Evolutionary conservation across 2,113 vertebrate species (phyloP).

Genomic region (Cynocephalus volans): DNA sequence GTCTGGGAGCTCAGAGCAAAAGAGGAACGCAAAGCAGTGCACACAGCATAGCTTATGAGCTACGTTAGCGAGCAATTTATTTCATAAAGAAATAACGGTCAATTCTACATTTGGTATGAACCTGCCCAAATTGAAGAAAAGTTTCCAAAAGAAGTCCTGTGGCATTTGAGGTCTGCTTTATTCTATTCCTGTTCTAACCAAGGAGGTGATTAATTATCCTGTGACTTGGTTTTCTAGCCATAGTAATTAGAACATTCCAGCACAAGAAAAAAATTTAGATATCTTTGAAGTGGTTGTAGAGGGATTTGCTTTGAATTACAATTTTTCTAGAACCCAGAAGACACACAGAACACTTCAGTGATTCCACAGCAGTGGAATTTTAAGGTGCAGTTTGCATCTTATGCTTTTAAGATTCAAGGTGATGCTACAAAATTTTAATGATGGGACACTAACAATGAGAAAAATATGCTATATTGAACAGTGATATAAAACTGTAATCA

Average conservation of each 20-base stretch:
- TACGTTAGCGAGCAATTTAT: background rate
- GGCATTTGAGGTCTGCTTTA: constrained; percentile 13
- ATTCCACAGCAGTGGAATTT: background rate
- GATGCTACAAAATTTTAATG: background rate
- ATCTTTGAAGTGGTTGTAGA: constrained; percentile 41
- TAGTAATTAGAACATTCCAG: constrained; percentile 64
- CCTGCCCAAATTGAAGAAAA: constrained; percentile 46
- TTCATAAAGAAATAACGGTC: constrained; percentile 8
- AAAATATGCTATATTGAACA: background rate
- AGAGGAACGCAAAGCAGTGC: background rate
- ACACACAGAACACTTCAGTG: background rate
- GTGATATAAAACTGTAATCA: background rate
- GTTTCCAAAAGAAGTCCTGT: background rate
- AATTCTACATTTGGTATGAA: constrained; percentile 16
- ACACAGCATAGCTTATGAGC: background rate
- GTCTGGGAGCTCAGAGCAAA: background rate
- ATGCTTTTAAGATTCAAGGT: background rate
- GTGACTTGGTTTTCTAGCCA: background rate
- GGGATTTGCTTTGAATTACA: constrained; percentile 17
- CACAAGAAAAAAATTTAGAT: constrained; percentile 57
- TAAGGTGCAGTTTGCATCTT: too few relatives aligned
- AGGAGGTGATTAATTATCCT: constrained; percentile 58
- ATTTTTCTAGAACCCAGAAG: constrained; percentile 10
- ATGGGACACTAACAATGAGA: background rate
- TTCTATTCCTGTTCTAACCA: constrained; percentile 5